These are phyloP conservation scores for Philereme vetulata DNA, from an alignment of 2,888 invertebrate genomes.

Conservation along the genomic window DNA sequence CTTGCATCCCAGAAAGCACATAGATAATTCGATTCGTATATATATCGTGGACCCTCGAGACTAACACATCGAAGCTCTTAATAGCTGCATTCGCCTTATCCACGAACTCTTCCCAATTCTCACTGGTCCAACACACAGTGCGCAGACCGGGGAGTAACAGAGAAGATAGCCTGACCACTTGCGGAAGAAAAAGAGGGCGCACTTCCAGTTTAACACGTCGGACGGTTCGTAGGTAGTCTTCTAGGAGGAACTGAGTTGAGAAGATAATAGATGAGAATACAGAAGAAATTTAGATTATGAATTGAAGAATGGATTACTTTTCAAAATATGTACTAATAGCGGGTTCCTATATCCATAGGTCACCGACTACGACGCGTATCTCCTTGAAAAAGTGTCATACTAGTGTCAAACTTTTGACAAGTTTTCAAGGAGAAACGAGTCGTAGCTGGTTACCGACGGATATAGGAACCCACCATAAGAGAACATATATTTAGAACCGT, in stretches of 20 bases:
- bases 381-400: no score
- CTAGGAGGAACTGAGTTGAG: slow-evolving; percentile 86
- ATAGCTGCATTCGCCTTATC: slow-evolving; percentile 90
- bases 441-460: no score
- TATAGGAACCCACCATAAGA: no score
- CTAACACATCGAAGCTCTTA: slow-evolving; percentile 89
- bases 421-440: no score
- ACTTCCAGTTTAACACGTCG: slow-evolving; percentile 93
- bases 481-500: no score
- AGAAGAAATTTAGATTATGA: no score
- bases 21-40: slow-evolving; percentile 95
- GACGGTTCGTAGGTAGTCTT: slow-evolving; percentile 89
- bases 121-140: slow-evolving; percentile 93
- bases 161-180: slow-evolving; percentile 92
- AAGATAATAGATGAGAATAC: no score
- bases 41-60: slow-evolving; percentile 93
- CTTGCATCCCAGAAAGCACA: slow-evolving; percentile 94
- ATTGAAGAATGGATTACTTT: no score
- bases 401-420: no score
- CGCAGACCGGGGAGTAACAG: slow-evolving; percentile 92
- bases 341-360: no score
- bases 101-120: slow-evolving; percentile 91
- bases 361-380: no score
- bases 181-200: slow-evolving; percentile 94
- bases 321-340: no score